Evolutionary conservation across 1,140 invertebrate genomes (phyloP), one percentile per base, ranked within the genome.

Genomic region (Tetramorium parvispinum): DNA sequence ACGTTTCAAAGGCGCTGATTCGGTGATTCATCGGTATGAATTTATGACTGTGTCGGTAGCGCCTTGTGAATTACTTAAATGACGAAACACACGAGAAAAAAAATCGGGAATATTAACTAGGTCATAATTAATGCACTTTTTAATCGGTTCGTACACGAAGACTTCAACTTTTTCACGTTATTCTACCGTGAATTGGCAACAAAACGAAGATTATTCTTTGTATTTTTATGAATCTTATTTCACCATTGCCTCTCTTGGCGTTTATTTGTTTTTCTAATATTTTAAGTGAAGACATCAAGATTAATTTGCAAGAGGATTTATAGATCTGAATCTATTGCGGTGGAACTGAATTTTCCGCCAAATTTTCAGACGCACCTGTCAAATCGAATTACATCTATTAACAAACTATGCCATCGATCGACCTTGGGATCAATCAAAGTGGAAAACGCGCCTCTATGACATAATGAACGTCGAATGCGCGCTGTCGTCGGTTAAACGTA

Each of bases 361-460:
- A 81, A 70, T 57, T 81, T 57, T 18, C 13, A 32, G 2, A 40
- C 24, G 55, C 46, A 16, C 24, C 73, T 3, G 51, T 13, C 40
- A 51, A 46, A 57, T 57, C 16, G 21, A 82, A 82, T 57, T 37
- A 24, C 21, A 66, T n/a, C n/a, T 59, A 43, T 73, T 53, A 16
- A n/a, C 66, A 21, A 71, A 71, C 46, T 55, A 18, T 66, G 65
- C 18, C 66, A 71, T 83, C 66, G 32, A 32, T 43, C 75, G 85
- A 86, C 77, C 46, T 61, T 73, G 32, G 57, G 24, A 2, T 57
- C 68, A 55, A 83, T 83, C 76, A 75, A 87, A 83, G 63, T 83
- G 68, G 43, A 55, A 83, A 87, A 87, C 63, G 59, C 27, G 63
- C 65, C 27, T 43, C 43, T 61, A 24, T 68, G 51, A 57, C n/a